These are phyloP conservation scores for Rhinophrynus dorsalis DNA, from an alignment of 2,797 vertebrate genomes.

Conservation along the genomic window DNA sequence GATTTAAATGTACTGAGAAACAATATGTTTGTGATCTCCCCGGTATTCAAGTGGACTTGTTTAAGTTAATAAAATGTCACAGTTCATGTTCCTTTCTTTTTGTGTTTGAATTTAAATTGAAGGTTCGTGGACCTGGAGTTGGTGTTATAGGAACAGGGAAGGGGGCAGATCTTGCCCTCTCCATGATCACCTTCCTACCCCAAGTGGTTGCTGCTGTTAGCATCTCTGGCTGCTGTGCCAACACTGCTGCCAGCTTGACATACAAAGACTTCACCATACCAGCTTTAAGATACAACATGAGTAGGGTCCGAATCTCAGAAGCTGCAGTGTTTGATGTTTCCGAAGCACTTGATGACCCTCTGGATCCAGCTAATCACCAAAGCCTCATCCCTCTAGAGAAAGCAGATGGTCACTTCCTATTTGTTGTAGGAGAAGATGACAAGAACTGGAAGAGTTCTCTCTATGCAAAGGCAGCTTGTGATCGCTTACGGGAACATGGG, in stretches of 20 bases:
- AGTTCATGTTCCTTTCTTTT: neutral
- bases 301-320: slow-evolving; percentile 57
- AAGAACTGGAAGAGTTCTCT: slow-evolving; percentile 66
- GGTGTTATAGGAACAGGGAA: slow-evolving; percentile 68
- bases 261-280: slow-evolving; percentile 61
- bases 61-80: neutral
- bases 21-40: neutral
- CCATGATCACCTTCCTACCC: slow-evolving; percentile 68
- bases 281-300: slow-evolving; percentile 59
- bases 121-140: slow-evolving; percentile 66
- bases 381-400: slow-evolving; percentile 63
- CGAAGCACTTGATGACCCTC: slow-evolving; percentile 63
- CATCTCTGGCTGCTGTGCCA: slow-evolving; percentile 64
- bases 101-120: slow-evolving; percentile 15
- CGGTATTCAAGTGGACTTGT: neutral
- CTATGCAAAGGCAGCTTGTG: slow-evolving; percentile 60
- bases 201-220: slow-evolving; percentile 64
- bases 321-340: slow-evolving; percentile 62
- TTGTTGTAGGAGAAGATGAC: slow-evolving; percentile 65
- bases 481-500: slow-evolving; percentile 55
- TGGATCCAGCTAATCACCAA: slow-evolving; percentile 56
- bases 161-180: slow-evolving; percentile 66
- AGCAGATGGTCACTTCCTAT: slow-evolving; percentile 63
- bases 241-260: slow-evolving; percentile 60
- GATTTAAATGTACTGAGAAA: neutral